Evolutionary conservation across 2,797 vertebrate genomes (phyloP), one percentile per base, ranked within the genome.

Genomic region (Myotis findleyi): DNA sequence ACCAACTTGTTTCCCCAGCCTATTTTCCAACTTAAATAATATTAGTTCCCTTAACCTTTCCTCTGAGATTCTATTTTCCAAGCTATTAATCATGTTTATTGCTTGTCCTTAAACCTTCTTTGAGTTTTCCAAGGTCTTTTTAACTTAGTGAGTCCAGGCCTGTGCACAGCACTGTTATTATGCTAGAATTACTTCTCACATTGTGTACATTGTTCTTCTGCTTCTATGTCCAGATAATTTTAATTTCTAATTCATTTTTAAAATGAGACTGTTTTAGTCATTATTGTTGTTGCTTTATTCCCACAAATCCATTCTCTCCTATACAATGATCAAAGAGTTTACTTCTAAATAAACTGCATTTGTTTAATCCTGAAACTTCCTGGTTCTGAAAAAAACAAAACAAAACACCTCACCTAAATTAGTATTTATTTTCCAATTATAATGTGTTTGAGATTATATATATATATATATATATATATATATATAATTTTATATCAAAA

Each of bases 81-180:
- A 96, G 93, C 95, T 97, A 96, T 97, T 96, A 96, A 95, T 97
- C 96, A 97, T 96, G 95, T 97, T 97, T 97, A 96, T 96, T 97
- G 95, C 94, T 97, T 95, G 96, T 95, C 94, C 95, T 91, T 95
- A 95, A 97, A 93, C 95, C 85, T 94, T 97, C 77, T 96, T 92
- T 77, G 92, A 96, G 84, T 95, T 97, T 97, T 85, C 95, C 95
- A 97, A 97, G 95, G 95, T 96, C 93, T 91, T 97, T 97, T 95
- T 95, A 96, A 96, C 95, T 95, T 94, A 80, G 33, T 41, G 79
- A 88, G 27, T 86, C 33, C 33, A 93, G 64, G 75, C 89, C 30
- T 90, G n/a, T 72, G 36, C 87, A 91, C 23, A 71, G 64, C 47
- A 44, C n/a, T 86, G 69, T 93, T 89, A 94, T 95, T 93, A 88